phyloP scores from a whole-genome alignment of 2,888 invertebrate species.

The Saturnia pavonia region DNA sequence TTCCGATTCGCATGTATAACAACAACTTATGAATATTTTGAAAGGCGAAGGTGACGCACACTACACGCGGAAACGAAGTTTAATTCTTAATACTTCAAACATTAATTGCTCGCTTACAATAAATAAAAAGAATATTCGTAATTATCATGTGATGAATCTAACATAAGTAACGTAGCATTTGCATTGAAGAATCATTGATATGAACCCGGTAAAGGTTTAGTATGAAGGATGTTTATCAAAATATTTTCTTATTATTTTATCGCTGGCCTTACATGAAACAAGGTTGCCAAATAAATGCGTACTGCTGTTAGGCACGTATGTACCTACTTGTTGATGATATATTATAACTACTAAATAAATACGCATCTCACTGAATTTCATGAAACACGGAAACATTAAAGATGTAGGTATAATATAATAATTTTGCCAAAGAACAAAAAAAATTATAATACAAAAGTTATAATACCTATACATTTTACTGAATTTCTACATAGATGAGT shows the following conservation, averaged over 20 bases:
- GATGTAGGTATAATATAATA: neutral
- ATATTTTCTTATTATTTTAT: conserved; percentile 25
- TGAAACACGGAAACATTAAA: neutral
- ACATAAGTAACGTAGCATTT: conserved; percentile 17
- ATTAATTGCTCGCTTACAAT: conserved; percentile 21
- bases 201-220: conserved; percentile 22
- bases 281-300: conserved; percentile 25
- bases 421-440: neutral
- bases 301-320: conserved; percentile 18
- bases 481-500: neutral
- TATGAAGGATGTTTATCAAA: conserved; percentile 22
- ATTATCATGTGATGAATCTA: conserved; percentile 18
- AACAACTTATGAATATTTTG: conserved; percentile 57
- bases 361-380: conserved; percentile 10
- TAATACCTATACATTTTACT: neutral
- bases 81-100: conserved; percentile 25
- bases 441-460: neutral
- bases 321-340: conserved; percentile 13
- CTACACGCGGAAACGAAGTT: conserved; percentile 54
- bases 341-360: conserved; percentile 10
- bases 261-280: conserved; percentile 25
- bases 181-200: conserved; percentile 22
- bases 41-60: conserved; percentile 64
- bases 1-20: conserved; percentile 78
- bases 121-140: conserved; percentile 15